Percentiles rank a stretch among this genome's conserved stretches.
phyloP scores from a whole-genome alignment of 2,888 invertebrate genomes.

The Automeris io region DNA sequence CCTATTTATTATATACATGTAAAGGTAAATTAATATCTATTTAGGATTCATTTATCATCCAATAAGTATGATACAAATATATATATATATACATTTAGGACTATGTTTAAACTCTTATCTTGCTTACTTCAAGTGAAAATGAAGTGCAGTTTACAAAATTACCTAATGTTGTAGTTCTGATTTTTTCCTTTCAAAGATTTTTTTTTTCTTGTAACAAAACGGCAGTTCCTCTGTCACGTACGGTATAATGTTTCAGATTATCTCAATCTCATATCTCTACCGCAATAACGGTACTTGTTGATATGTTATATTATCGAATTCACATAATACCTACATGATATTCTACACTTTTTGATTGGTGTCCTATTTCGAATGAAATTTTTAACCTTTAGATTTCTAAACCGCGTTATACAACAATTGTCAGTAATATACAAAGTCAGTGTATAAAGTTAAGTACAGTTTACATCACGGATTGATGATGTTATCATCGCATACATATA shows the following conservation, averaged over 20 bases:
- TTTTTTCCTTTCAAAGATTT: neutral
- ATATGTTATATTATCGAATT: neutral
- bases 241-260: conserved; percentile 13
- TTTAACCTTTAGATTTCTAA: conserved; percentile 13
- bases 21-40: no score
- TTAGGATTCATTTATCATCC: no score
- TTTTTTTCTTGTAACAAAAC: neutral
- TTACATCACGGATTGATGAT: conserved; percentile 53
- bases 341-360: neutral
- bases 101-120: no score
- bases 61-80: no score
- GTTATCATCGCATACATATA: conserved; percentile 47
- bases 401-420: conserved; percentile 45
- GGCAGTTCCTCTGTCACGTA: conserved; percentile 12
- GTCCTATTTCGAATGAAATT: neutral
- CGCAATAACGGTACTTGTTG: conserved; percentile 11
- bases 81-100: no score
- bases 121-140: no score
- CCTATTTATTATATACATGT: no score
- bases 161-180: no score
- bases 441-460: conserved; percentile 34
- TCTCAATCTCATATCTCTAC: conserved; percentile 9
- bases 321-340: neutral
- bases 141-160: no score
- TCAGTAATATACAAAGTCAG: conserved; percentile 48